phyloP scores from a whole-genome alignment of 2,113 vertebrate species.

The Abramis brama region DNA sequence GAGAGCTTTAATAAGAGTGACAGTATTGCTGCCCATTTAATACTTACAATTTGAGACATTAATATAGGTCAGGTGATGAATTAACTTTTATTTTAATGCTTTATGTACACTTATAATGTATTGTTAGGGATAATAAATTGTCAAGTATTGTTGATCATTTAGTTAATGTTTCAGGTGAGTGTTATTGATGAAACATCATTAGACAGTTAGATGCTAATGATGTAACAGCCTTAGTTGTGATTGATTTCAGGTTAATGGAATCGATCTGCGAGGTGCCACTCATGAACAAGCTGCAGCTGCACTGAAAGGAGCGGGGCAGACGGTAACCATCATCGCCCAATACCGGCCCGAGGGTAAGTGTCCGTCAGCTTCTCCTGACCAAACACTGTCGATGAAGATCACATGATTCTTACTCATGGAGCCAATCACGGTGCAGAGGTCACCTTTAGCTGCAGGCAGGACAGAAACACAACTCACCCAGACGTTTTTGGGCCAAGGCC shows the following conservation, averaged over 20 bases:
- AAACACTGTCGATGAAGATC: conserved; percentile 12
- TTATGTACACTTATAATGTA: neutral
- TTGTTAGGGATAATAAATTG: neutral
- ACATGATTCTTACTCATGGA: conserved; percentile 21
- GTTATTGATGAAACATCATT: neutral
- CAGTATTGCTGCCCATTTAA: neutral
- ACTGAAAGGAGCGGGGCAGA: conserved; percentile 93
- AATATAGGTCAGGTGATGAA: neutral
- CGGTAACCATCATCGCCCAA: conserved; percentile 93
- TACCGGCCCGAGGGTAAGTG: conserved; percentile 94
- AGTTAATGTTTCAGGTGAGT: neutral
- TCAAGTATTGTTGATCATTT: neutral
- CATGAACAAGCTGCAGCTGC: conserved; percentile 95
- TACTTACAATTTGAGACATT: neutral
- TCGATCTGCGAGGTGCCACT: conserved; percentile 91
- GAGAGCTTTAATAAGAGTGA: neutral
- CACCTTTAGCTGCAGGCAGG: conserved; percentile 38
- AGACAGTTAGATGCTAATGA: neutral
- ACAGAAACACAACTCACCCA: conserved; percentile 25
- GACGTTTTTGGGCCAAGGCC: conserved; percentile 35
- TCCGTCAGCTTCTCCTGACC: conserved; percentile 31
- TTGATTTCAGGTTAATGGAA: conserved; percentile 87
- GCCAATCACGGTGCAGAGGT: conserved; percentile 37
- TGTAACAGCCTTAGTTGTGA: conserved; percentile 3
- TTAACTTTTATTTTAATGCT: neutral